Evolutionary conservation across 1,140 invertebrate species (phyloP), one percentile per base, ranked within the genome.

Genomic region (Apis dorsata): DNA sequence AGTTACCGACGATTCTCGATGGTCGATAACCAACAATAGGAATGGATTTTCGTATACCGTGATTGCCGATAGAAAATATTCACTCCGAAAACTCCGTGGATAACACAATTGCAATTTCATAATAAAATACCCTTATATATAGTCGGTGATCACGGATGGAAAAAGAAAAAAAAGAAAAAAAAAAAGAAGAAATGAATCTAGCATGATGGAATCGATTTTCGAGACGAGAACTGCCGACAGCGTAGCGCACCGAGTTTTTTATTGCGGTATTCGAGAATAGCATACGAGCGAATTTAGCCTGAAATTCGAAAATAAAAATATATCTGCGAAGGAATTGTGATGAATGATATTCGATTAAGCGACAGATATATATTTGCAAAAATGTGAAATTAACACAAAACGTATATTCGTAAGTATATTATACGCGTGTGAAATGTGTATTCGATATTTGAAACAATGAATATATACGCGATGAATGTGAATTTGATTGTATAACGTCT

Each of bases 1-100:
- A 85, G 79, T 88, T 88, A 88, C 83, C 86, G 80, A 87, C 83
- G 62, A 88, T 49, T 72, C 79, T 88, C 86, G 68, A 77, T 88
- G 81, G 86, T 81, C 79, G 87, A 85, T 88, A 83, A 88, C 53
- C 71, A 81, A 65, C 77, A 71, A 85, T 72, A 66, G 86, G 59
- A 77, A 66, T 72, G 76, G 65, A 66, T 81, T 80, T 85, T 79
- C 49, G 21, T 83, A 75, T 44, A 44, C 19, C 44, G 19, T 78
- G 66, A 76, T 70, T 66, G 66, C 73, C 76, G 55, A 49, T 77
- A 19, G 74, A 66, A 59, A 60, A 60, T 68, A 79, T 53, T 44
- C 74, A 79, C 75, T 24, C 65, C 65, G 63, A 75, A 78, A 28
- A 74, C 71, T 66, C 85, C 70, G 59, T 84, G 77, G 85, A 73